Conservation (phyloP, 2,888 invertebrate species). For the Creontiades dilutus region DNA sequence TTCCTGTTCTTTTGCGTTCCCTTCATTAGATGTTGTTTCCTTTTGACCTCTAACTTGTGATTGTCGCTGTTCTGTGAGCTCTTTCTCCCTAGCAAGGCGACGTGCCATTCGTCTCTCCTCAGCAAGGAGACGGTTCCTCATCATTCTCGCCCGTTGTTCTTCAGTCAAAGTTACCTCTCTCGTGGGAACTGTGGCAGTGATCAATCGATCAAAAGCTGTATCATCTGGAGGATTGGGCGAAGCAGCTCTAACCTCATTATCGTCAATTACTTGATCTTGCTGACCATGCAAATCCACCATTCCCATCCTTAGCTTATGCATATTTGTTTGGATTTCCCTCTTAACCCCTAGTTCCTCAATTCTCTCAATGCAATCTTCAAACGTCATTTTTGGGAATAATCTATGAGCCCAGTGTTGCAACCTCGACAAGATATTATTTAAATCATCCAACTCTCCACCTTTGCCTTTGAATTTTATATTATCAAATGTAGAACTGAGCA, state of each 20-base stretch:
- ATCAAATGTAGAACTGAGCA: constrained; percentile 88
- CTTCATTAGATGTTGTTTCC: too few relatives aligned
- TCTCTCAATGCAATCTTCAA: constrained; percentile 90
- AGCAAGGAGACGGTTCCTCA: constrained; percentile 84
- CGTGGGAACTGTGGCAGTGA: constrained; percentile 42
- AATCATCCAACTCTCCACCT: constrained; percentile 90
- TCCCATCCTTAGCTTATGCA: constrained; percentile 78
- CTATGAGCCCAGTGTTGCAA: constrained; percentile 97
- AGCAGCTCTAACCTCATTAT: constrained; percentile 80
- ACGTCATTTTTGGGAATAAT: constrained; percentile 92
- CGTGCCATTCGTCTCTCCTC: constrained; percentile 83
- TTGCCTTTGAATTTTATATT: constrained; percentile 90
- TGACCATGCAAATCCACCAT: constrained; percentile 77
- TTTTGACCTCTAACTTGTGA: too few relatives aligned
- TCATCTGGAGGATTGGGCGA: constrained; percentile 76
- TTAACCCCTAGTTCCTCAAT: constrained; percentile 91
- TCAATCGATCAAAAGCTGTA: constrained; percentile 75
- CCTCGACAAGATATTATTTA: constrained; percentile 88
- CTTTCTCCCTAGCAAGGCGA: constrained; percentile 69
- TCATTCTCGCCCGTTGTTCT: constrained; percentile 85
- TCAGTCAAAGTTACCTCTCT: constrained; percentile 79
- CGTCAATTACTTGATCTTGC: constrained; percentile 75
- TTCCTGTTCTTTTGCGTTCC: too few relatives aligned
- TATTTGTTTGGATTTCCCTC: constrained; percentile 81
- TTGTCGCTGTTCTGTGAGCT: constrained; percentile 77